Evolutionary conservation across 2,113 vertebrate species (phyloP), one percentile per base, ranked within the genome.

Genomic region (Cyanoderma ruficeps): DNA sequence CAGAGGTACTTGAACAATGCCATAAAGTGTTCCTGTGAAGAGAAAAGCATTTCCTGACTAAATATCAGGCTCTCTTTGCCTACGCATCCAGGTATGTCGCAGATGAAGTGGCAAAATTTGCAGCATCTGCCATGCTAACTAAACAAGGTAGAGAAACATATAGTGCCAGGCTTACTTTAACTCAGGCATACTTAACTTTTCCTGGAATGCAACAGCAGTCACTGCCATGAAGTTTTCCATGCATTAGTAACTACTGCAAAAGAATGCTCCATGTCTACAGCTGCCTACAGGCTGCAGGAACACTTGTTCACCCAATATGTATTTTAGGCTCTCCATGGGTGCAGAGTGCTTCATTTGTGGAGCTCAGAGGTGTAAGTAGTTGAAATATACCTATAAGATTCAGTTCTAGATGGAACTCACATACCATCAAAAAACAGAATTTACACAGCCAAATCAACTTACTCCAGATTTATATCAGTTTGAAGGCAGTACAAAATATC

Each of bases 101-200:
- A 35, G 69, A 25, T 24, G 17, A 76, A 82, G 80, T 14, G 59
- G 77, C 5, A 4, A 59, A 83, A 75, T 65, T 11, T 46, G 61
- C 57, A 85, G 77, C 70, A 82, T 49, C 31, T 52, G 61, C 85
- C 41, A 27, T n/a, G 59, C 33, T 77, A 89, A 78, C 41, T 81
- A 65, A n/a, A 87, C 28, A 31, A 37, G 86, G 44, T 53, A 87
- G 37, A 70, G 39, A 47, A 13, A 67, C 12, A 20, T 0, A 25
- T 4, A 68, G 53, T 23, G 3, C 49, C 42, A 41, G 27, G 63
- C 12, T 74, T 50, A 67, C 84, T 83, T 83, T 88, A 82, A 94
- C 84, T 93, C 88, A 65, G 21, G 50, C 78, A 90, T 81, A 89
- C 16, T 95, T 94, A 81, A 71, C 72, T 96, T 91, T 89, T 93